phyloP scores from a whole-genome alignment of 2,888 invertebrate genomes.

The Pyrocoelia pectoralis region DNA sequence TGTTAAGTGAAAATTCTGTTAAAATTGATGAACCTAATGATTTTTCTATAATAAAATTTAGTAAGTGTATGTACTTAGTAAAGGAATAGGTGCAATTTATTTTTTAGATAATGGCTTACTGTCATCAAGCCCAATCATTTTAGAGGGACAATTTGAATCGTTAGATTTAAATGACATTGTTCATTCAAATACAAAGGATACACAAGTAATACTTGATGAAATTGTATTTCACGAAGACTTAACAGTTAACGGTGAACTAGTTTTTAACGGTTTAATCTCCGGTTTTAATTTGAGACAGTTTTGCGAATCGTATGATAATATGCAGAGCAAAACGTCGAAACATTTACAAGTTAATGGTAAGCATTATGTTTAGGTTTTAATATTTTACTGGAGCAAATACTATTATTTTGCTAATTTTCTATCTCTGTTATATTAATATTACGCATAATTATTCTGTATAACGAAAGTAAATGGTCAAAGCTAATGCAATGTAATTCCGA shows the following conservation, averaged over 20 bases:
- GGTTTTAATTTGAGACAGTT: slow-evolving; percentile 53
- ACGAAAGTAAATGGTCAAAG: no score
- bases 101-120: slow-evolving; percentile 28
- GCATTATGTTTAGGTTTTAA: slow-evolving; percentile 6
- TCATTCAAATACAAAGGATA: slow-evolving; percentile 39
- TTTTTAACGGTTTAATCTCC: slow-evolving; percentile 51
- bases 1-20: slow-evolving; percentile 54
- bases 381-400: no score
- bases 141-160: slow-evolving; percentile 54
- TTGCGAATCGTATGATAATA: slow-evolving; percentile 47
- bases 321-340: slow-evolving; percentile 44
- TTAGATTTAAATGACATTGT: slow-evolving; percentile 61
- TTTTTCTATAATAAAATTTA: slow-evolving; percentile 58
- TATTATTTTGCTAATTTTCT: no score
- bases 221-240: slow-evolving; percentile 51
- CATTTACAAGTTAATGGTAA: slow-evolving; percentile 54
- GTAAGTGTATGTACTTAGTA: slow-evolving; percentile 47
- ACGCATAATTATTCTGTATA: no score
- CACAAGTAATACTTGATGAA: slow-evolving; percentile 45
- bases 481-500: no score
- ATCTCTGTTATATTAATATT: no score
- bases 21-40: slow-evolving; percentile 55
- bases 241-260: slow-evolving; percentile 49
- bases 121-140: slow-evolving; percentile 37
- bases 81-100: neutral